phyloP scores from a whole-genome alignment of 2,888 invertebrate genomes.

The Crioceris asparagi region DNA sequence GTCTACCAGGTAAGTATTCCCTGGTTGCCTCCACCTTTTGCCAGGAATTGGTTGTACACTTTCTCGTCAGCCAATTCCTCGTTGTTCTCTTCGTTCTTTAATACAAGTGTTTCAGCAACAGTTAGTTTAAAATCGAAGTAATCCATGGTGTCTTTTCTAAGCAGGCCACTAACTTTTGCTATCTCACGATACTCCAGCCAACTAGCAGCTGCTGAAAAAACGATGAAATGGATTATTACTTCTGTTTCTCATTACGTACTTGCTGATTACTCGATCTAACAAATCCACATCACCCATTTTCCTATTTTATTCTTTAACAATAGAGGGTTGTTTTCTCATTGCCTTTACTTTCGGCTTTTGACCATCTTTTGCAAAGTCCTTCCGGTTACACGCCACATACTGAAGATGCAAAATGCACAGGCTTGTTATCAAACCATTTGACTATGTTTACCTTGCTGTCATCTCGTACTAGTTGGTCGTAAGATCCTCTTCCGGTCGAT shows the following conservation, averaged over 20 bases:
- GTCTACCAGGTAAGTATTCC: conserved; percentile 2
- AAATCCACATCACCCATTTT: conserved; percentile 2
- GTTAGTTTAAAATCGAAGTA: not conserved
- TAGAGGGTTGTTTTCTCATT: conserved; percentile 3
- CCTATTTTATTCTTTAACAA: conserved; percentile 3
- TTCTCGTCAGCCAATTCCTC: not conserved
- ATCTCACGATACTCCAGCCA: not conserved
- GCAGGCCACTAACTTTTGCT: not conserved
- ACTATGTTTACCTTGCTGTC: conserved; percentile 4
- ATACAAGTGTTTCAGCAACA: not conserved
- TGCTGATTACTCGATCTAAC: not conserved
- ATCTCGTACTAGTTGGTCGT: conserved; percentile 7
- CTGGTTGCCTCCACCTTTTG: not conserved
- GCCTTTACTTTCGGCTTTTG: conserved; percentile 1
- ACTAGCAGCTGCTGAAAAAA: not conserved
- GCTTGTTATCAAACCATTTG: conserved; percentile 5
- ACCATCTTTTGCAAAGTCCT: conserved; percentile 4
- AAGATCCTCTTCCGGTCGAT: conserved; percentile 2
- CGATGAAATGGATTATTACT: not conserved
- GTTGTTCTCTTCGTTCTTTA: not conserved
- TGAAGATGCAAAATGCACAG: conserved; percentile 3
- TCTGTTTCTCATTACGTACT: too few relatives aligned
- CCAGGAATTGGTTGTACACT: too few relatives aligned
- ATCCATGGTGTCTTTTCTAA: not conserved
- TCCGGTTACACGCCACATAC: conserved; percentile 1